phyloP scores from a whole-genome alignment of 2,113 vertebrate species.

The Uria aalge region DNA sequence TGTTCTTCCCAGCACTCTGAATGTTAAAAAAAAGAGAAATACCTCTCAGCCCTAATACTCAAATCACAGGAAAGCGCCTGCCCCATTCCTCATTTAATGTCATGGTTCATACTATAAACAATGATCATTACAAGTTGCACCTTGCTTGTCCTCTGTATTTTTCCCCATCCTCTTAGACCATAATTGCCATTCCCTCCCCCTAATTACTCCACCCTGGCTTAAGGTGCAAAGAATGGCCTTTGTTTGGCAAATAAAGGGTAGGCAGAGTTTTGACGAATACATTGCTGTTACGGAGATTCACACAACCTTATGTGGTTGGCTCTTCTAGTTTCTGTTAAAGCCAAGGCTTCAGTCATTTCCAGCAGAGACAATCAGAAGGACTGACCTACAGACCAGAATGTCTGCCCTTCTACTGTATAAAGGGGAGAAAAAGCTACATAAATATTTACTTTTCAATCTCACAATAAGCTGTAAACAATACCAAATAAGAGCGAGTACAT shows the following conservation, averaged over 20 bases:
- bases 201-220: constrained; percentile 58
- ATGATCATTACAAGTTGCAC: background rate
- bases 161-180: constrained; percentile 23
- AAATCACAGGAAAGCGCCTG: background rate
- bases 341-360: background rate
- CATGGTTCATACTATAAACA: constrained; percentile 18
- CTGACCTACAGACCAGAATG: background rate
- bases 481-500: background rate
- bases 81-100: background rate
- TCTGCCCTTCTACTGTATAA: background rate
- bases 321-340: background rate
- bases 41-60: background rate
- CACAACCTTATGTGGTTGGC: background rate
- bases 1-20: background rate
- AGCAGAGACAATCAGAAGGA: background rate
- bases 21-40: background rate
- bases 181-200: constrained; percentile 30
- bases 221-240: constrained; percentile 9
- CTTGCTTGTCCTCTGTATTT: background rate
- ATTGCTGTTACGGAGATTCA: background rate
- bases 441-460: background rate
- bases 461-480: background rate
- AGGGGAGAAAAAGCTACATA: background rate
- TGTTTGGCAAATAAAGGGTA: constrained; percentile 34
- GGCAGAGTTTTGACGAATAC: background rate